These are phyloP conservation scores for Hemicentrotus pulcherrimus DNA, from an alignment of 35 echinoderm and acorn worm species.

Conservation along the genomic window DNA sequence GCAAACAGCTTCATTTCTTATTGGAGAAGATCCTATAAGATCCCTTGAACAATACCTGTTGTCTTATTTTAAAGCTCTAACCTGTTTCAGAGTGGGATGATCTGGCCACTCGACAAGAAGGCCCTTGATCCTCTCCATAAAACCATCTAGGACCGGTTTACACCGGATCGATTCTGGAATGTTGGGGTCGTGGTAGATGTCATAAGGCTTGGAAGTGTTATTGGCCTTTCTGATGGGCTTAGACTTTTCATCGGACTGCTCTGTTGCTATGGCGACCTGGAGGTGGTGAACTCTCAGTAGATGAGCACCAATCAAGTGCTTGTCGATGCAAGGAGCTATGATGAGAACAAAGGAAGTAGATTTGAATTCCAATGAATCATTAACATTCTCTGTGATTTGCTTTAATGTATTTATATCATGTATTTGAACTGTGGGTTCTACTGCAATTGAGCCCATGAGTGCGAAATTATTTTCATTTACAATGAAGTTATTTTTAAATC, in stretches of 20 bases:
- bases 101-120: slow-evolving; percentile 89
- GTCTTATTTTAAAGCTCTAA: not conserved
- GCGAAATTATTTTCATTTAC: too few relatives aligned
- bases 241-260: slow-evolving; percentile 43
- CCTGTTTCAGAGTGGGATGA: slow-evolving; percentile 95
- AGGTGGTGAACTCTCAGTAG: slow-evolving; percentile 51
- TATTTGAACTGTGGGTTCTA: too few relatives aligned
- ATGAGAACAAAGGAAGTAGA: not conserved
- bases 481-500: too few relatives aligned
- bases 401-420: too few relatives aligned
- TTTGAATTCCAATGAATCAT: too few relatives aligned
- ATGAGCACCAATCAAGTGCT: slow-evolving; percentile 66
- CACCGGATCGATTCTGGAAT: slow-evolving; percentile 80
- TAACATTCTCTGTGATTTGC: too few relatives aligned
- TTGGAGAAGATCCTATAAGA: too few relatives aligned
- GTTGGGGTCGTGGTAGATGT: slow-evolving; percentile 93
- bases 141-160: slow-evolving; percentile 71
- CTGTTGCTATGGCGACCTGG: slow-evolving; percentile 29
- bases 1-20: too few relatives aligned
- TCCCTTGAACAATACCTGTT: not conserved
- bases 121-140: slow-evolving; percentile 60
- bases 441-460: too few relatives aligned
- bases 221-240: not conserved
- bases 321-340: slow-evolving; percentile 55
- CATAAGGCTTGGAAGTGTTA: slow-evolving; percentile 63